Conservation (phyloP, 1,140 invertebrate species). For the Zaprionus vittiger region DNA sequence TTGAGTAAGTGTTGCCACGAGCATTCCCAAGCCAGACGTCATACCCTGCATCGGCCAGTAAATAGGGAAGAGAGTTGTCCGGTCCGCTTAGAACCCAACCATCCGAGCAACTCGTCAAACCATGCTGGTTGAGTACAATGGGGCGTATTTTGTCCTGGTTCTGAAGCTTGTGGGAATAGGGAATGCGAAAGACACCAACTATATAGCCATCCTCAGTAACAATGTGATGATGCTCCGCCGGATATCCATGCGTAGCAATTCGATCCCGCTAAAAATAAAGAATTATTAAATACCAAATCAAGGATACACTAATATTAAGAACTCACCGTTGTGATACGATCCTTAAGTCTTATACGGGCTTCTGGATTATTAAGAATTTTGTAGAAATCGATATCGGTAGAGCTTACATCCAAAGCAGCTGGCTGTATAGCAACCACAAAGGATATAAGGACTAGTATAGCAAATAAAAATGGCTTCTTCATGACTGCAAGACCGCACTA, state of each 20-base stretch:
- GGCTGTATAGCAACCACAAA: neutral
- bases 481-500: slow-evolving; percentile 20
- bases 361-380: slow-evolving; percentile 62
- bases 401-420: slow-evolving; percentile 27
- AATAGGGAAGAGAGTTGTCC: slow-evolving; percentile 85
- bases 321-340: slow-evolving; percentile 50
- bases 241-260: slow-evolving; percentile 84
- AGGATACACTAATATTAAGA: neutral
- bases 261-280: slow-evolving; percentile 43
- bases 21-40: slow-evolving; percentile 88
- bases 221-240: slow-evolving; percentile 85
- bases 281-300: neutral
- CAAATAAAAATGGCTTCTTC: slow-evolving; percentile 17
- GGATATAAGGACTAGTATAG: slow-evolving; percentile 16
- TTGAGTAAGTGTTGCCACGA: slow-evolving; percentile 84
- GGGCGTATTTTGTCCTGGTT: slow-evolving; percentile 69
- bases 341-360: slow-evolving; percentile 46
- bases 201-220: slow-evolving; percentile 86
- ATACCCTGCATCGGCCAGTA: slow-evolving; percentile 89
- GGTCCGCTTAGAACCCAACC: slow-evolving; percentile 90
- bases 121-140: slow-evolving; percentile 89
- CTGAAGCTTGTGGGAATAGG: slow-evolving; percentile 69
- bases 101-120: slow-evolving; percentile 89
- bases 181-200: slow-evolving; percentile 85
- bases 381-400: slow-evolving; percentile 55